Evolutionary conservation across 2,888 invertebrate species (phyloP), one percentile per base, ranked within the genome.

Genomic region (Cantharis flavilabris): DNA sequence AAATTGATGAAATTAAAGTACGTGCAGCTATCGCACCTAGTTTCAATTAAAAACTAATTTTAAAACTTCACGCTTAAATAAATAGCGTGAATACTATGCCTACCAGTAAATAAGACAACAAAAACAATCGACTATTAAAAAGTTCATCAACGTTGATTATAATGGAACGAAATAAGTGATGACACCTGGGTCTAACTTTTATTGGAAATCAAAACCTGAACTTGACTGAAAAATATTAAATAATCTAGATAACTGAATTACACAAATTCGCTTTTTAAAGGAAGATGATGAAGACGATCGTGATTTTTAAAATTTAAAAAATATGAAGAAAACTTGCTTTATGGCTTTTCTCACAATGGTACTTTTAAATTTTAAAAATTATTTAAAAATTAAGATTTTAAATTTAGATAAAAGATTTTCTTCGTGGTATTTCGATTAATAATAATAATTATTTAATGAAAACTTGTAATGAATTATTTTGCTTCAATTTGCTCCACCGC

Each of bases 171-270:
- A 67, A 69, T 67, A 13, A 77, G 73, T 64, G 73, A 76, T 67
- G 70, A 73, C 76, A 69, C 72, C 70, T 73, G 73, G 65, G 79
- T 81, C 81, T 78, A 80, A 82, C 86, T 84, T 86, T 86, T 87
- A 86, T 87, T 86, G 86, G 87, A 86, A 87, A 87, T 87, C 87
- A 85, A 86, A 33, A 86, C 80, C 84, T 87, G 86, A 87, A 69
- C 30, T 30, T 30, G 0, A 4, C 23, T 65, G 18, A 65, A 10
- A 65, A 13, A 13, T 65, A 65, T 65, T 86, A n/a, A 49, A 49
- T 13, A n/a, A 49, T n/a, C n/a, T 2, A n/a, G n/a, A n/a, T 5
- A 49, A 49, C 2, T n/a, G n/a, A 49, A 7, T 5, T n/a, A n/a
- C 0, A n/a, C 7, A n/a, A 49, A n/a, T 0, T 49, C 7, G n/a